These are phyloP conservation scores for Ceriagrion tenellum DNA, from an alignment of 2,888 invertebrate species.

Conservation along the genomic window DNA sequence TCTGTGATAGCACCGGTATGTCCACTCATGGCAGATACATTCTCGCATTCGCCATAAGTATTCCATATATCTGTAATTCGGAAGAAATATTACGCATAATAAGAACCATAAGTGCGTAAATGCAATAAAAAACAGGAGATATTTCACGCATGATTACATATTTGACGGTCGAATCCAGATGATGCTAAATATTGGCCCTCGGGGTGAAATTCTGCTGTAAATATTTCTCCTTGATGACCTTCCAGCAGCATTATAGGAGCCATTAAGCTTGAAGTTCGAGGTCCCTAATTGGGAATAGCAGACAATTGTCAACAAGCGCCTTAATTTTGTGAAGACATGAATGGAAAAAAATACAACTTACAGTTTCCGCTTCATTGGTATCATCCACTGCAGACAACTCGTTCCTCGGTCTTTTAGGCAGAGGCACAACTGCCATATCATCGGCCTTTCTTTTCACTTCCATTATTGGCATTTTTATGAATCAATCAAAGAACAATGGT, in stretches of 20 bases:
- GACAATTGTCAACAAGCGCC: neutral
- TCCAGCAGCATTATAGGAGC: constrained; percentile 97
- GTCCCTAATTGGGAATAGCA: constrained; percentile 80
- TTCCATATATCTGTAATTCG: constrained; percentile 88
- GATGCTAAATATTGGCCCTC: constrained; percentile 97
- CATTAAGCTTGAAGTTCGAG: constrained; percentile 91
- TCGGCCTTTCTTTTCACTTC: constrained; percentile 84
- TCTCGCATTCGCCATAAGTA: constrained; percentile 98
- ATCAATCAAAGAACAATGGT: neutral
- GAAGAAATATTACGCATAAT: constrained; percentile 57
- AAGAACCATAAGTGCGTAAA: neutral
- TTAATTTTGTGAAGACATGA: neutral
- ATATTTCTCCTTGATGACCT: constrained; percentile 98
- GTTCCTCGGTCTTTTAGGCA: constrained; percentile 80
- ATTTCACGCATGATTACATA: constrained; percentile 84
- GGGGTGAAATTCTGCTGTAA: constrained; percentile 95
- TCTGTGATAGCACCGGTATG: constrained; percentile 98
- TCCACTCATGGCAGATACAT: constrained; percentile 94
- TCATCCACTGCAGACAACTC: constrained; percentile 83
- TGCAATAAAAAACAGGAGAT: neutral
- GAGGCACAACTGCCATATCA: constrained; percentile 81
- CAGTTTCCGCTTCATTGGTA: constrained; percentile 84
- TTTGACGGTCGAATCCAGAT: constrained; percentile 96
- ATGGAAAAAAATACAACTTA: constrained; percentile 77
- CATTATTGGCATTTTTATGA: constrained; percentile 72